A percentile compares a stretch with the other conserved stretches of the same genome.
Evolutionary conservation across 2,888 invertebrate genomes (phyloP).

Genomic region (Andricus quercusramuli): DNA sequence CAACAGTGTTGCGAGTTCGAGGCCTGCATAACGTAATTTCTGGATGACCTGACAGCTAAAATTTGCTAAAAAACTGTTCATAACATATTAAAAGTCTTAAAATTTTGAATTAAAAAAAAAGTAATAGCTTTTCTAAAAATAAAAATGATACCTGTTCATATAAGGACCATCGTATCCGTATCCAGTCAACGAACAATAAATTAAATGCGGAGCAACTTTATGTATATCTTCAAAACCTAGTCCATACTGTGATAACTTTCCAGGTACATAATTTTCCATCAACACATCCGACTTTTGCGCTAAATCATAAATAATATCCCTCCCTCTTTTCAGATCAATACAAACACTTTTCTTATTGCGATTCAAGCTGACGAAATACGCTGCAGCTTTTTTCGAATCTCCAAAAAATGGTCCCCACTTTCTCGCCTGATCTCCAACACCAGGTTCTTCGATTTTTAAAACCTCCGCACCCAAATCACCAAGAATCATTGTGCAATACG

Average conservation of each 20-base stretch:
- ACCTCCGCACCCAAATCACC: slow-evolving; percentile 96
- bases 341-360: slow-evolving; percentile 97
- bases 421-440: slow-evolving; percentile 91
- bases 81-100: no score
- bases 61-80: no score
- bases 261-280: slow-evolving; percentile 96
- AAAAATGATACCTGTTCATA: slow-evolving; percentile 74
- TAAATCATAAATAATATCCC: slow-evolving; percentile 84
- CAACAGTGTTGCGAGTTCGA: no score
- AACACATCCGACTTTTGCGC: slow-evolving; percentile 90
- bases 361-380: slow-evolving; percentile 93
- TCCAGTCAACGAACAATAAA: slow-evolving; percentile 97
- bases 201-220: slow-evolving; percentile 86
- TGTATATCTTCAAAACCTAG: slow-evolving; percentile 90
- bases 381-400: slow-evolving; percentile 83
- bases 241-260: slow-evolving; percentile 87
- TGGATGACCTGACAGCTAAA: no score
- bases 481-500: slow-evolving; percentile 95
- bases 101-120: no score
- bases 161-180: slow-evolving; percentile 95
- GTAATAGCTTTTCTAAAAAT: background rate
- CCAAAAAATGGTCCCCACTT: slow-evolving; percentile 96
- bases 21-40: no score
- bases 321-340: slow-evolving; percentile 90
- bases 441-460: slow-evolving; percentile 93